Evolutionary conservation across 2,113 vertebrate species (phyloP), one percentile per base, ranked within the genome.

Genomic region (Hydrochoerus hydrochaeris): DNA sequence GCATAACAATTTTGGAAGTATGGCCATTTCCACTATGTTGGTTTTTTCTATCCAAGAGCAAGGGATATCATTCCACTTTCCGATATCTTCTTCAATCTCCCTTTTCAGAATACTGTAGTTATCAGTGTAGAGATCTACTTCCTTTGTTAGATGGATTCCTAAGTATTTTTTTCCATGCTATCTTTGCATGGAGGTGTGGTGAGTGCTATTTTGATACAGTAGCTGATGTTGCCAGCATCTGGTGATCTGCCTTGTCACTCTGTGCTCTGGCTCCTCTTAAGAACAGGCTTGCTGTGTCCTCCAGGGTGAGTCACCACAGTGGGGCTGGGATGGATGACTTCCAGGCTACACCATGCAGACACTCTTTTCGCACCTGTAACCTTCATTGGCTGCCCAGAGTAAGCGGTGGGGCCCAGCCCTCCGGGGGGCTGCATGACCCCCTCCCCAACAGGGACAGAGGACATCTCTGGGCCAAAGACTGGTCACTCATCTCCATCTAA

Each of bases 331-430:
- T 6, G 12, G 65, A 38, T 1, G 60, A 20, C 75, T 19, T 0
- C 24, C 0, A 0, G 38, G 13, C 52, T 41, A 2, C 17, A 1
- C 49, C 32, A 1, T 0, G 2, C 0, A 78, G 41, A 5, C 62
- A 10, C 22, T 77, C 13, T 46, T 22, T 16, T 5, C 1, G n/a
- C 35, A 60, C 28, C 52, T 8, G 0, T 19, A 22, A 7, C 58
- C 7, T 32, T 28, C 0, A 4, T 11, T 3, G 69, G 32, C 49
- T 20, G 9, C 35, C 3, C 80, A 3, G 63, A 46, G 60, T 16
- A 1, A 3, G 5, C 5, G 20, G 20, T 1, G 28, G 16, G n/a
- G 8, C 10, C 41, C 7, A 7, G 82, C 4, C 65, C 11, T 46
- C 1, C 1, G 54, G 4, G 41, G 10, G 35, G 0, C 7, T 9